Percentiles rank a stretch among this genome's conserved stretches.
phyloP scores from a whole-genome alignment of 2,797 vertebrate genomes.

The Anolis apletophallus region DNA sequence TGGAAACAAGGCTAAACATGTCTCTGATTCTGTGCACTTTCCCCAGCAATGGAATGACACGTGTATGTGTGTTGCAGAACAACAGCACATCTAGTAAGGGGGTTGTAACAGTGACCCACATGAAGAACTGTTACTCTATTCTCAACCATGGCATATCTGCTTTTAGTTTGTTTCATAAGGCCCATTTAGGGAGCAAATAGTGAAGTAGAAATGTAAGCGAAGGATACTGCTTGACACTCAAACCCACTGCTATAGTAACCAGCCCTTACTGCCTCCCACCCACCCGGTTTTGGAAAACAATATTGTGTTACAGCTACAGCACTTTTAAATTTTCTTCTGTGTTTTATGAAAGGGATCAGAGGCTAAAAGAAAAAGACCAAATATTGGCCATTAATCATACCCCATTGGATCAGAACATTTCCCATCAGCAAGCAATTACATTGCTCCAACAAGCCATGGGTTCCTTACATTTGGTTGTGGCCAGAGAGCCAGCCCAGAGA shows the following conservation, averaged over 20 bases:
- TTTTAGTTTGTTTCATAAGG: background rate
- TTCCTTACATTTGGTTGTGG: conserved; percentile 87
- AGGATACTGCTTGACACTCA: background rate
- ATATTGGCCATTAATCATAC: conserved; percentile 92
- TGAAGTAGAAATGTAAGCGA: background rate
- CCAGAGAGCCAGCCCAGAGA: conserved; percentile 76
- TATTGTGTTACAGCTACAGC: background rate
- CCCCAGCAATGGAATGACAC: too few species aligned
- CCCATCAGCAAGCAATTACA: conserved; percentile 89
- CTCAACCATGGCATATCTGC: too few species aligned
- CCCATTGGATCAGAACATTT: conserved; percentile 87
- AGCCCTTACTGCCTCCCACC: background rate
- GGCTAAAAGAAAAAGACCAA: conserved; percentile 92
- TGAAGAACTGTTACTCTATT: too few species aligned
- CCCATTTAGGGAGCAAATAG: background rate
- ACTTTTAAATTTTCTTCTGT: conserved; percentile 58
- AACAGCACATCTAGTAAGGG: too few species aligned
- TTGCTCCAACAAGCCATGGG: conserved; percentile 90
- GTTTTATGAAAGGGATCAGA: conserved; percentile 85
- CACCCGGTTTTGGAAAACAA: background rate
- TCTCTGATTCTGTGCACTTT: too few species aligned
- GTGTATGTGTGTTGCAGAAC: too few species aligned
- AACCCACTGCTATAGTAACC: background rate
- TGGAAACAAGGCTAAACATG: too few species aligned
- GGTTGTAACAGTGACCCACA: too few species aligned